A percentile compares a stretch with the other conserved stretches of the same genome.
phyloP scores from a whole-genome alignment of 1,140 invertebrate genomes.

The Lepidurus arcticus region DNA sequence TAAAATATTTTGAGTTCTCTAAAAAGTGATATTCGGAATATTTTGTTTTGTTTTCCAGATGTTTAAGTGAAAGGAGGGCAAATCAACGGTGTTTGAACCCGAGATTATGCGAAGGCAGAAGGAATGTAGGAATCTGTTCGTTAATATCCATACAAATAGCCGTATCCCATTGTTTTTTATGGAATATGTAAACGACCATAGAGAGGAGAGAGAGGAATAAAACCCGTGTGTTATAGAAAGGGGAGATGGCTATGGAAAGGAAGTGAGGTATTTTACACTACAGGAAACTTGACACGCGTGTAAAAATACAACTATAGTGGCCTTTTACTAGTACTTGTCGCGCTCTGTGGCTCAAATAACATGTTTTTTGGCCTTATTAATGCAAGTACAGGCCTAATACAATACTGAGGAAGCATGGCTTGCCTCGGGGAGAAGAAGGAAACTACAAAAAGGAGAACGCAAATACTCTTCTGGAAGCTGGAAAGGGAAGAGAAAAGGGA shows the following conservation, averaged over 20 bases:
- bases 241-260: background rate
- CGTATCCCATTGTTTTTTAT: too few relatives aligned
- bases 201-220: background rate
- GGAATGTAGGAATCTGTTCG: background rate
- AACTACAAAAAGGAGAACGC: background rate
- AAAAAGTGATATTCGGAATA: too few relatives aligned
- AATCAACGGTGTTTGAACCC: background rate
- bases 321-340: background rate
- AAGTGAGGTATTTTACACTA: background rate
- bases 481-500: background rate
- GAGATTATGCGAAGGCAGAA: background rate
- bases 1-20: too few relatives aligned
- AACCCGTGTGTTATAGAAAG: background rate
- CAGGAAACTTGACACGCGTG: background rate
- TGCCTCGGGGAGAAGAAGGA: background rate
- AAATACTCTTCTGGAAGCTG: background rate
- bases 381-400: constrained; percentile 13
- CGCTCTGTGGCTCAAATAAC: background rate
- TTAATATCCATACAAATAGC: too few relatives aligned
- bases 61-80: background rate
- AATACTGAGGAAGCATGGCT: background rate
- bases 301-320: background rate
- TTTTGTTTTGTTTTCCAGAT: too few relatives aligned
- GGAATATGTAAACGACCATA: background rate
- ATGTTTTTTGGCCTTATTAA: background rate